These are phyloP conservation scores for Amblyjoppa fuscipennis DNA, from an alignment of 2,888 invertebrate genomes.

Conservation along the genomic window DNA sequence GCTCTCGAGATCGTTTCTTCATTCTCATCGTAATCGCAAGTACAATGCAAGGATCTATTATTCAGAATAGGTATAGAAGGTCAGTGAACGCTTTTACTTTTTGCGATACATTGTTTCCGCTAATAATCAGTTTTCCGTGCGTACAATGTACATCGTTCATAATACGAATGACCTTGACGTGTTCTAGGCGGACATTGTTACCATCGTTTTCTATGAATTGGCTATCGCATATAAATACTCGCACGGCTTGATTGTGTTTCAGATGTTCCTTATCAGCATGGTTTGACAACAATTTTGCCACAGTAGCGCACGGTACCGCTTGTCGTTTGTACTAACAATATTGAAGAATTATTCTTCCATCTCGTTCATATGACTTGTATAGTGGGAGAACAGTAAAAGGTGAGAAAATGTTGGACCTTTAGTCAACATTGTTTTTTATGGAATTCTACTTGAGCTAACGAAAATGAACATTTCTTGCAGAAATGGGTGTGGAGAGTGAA, in stretches of 20 bases:
- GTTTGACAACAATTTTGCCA: too few relatives aligned
- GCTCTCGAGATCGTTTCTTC: neutral
- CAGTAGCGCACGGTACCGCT: too few relatives aligned
- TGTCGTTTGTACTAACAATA: too few relatives aligned
- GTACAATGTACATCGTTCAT: neutral
- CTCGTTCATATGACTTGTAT: neutral
- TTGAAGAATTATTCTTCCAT: neutral
- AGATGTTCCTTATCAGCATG: neutral
- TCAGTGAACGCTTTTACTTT: neutral
- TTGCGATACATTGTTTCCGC: neutral
- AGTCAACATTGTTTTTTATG: neutral
- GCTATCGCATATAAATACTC: neutral
- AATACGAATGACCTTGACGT: neutral
- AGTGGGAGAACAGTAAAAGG: neutral
- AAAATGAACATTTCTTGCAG: neutral
- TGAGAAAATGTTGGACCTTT: neutral
- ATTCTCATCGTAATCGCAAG: neutral
- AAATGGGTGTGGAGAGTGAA: constrained; percentile 2
- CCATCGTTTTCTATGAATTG: neutral
- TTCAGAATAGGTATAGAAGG: too few relatives aligned
- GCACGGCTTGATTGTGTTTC: neutral
- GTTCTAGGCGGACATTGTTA: neutral
- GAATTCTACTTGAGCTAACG: neutral
- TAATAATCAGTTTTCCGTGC: neutral
- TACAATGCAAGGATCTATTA: neutral